Evolutionary conservation across 1,140 invertebrate species (phyloP).

Genomic region (Heliconius congener): DNA sequence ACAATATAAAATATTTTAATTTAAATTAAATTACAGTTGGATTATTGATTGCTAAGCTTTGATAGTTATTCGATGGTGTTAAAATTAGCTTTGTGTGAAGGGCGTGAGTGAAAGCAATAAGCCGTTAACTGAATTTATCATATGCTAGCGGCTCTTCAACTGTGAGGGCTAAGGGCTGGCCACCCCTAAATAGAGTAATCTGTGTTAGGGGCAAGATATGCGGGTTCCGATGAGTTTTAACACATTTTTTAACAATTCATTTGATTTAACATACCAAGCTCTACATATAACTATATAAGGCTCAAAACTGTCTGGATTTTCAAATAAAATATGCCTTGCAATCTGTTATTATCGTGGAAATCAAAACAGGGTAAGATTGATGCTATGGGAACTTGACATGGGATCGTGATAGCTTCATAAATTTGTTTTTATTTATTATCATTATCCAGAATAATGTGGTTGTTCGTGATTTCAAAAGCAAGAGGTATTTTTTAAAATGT

Average conservation of each 20-base stretch:
- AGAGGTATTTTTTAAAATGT: neutral
- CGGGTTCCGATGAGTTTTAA: slow-evolving; percentile 53
- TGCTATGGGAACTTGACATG: slow-evolving; percentile 63
- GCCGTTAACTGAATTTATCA: slow-evolving; percentile 56
- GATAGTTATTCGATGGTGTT: slow-evolving; percentile 6
- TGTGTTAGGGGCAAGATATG: slow-evolving; percentile 63
- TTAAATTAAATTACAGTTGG: neutral
- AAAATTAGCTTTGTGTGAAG: slow-evolving; percentile 33
- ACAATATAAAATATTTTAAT: neutral
- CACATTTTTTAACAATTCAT: slow-evolving; percentile 43
- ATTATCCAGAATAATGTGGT: neutral
- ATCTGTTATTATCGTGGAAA: slow-evolving; percentile 62
- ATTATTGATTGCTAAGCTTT: neutral
- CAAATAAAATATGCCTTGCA: slow-evolving; percentile 46
- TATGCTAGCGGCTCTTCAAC: slow-evolving; percentile 51
- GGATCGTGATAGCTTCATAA: slow-evolving; percentile 46
- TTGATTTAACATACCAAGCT: slow-evolving; percentile 20
- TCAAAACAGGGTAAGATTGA: slow-evolving; percentile 72
- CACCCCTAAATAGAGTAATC: slow-evolving; percentile 55
- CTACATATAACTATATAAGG: slow-evolving; percentile 28
- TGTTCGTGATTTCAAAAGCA: neutral
- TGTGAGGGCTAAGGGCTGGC: slow-evolving; percentile 44
- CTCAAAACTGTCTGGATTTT: slow-evolving; percentile 20
- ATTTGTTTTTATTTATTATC: slow-evolving; percentile 31
- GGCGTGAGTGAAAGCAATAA: slow-evolving; percentile 38